A percentile compares a stretch with the other conserved stretches of the same genome.
phyloP scores from a whole-genome alignment of 2,113 vertebrate species.

The Sisor rabdophorus region DNA sequence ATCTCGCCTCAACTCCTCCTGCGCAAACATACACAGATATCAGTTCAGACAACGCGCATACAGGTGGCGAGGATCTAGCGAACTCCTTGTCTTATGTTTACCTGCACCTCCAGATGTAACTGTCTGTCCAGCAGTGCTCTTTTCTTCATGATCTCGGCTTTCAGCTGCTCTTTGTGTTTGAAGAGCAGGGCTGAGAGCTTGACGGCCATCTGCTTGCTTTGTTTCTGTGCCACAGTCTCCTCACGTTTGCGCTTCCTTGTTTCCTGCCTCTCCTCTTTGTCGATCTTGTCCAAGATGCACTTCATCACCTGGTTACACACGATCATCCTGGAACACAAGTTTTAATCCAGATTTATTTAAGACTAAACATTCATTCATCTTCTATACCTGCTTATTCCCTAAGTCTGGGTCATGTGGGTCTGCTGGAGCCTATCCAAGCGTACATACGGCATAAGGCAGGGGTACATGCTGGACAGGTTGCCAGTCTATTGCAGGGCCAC shows the following conservation, averaged over 20 bases:
- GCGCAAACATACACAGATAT: background rate
- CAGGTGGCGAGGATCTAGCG: background rate
- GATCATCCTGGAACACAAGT: constrained; percentile 78
- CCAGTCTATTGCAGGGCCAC: too few species aligned
- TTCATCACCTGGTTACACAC: constrained; percentile 99
- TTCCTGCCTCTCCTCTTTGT: constrained; percentile 96
- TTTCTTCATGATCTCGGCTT: constrained; percentile 95
- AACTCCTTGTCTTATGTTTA: constrained; percentile 51
- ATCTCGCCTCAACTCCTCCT: constrained; percentile 94
- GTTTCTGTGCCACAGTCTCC: constrained; percentile 94
- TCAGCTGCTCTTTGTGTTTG: constrained; percentile 96
- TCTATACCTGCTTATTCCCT: too few species aligned
- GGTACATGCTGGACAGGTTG: too few species aligned
- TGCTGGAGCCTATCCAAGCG: too few species aligned
- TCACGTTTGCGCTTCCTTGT: constrained; percentile 93
- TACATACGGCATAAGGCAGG: too few species aligned
- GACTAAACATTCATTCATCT: background rate
- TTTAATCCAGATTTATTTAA: background rate
- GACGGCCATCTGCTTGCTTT: constrained; percentile 89
- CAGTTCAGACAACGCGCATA: too few species aligned
- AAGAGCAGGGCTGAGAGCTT: constrained; percentile 92
- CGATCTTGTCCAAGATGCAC: constrained; percentile 97
- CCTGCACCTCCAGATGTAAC: constrained; percentile 96
- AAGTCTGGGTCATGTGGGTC: too few species aligned
- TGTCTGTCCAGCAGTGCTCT: constrained; percentile 94